These are phyloP conservation scores for Siphlonurus alternatus DNA, from an alignment of 2,888 invertebrate genomes.

Conservation along the genomic window DNA sequence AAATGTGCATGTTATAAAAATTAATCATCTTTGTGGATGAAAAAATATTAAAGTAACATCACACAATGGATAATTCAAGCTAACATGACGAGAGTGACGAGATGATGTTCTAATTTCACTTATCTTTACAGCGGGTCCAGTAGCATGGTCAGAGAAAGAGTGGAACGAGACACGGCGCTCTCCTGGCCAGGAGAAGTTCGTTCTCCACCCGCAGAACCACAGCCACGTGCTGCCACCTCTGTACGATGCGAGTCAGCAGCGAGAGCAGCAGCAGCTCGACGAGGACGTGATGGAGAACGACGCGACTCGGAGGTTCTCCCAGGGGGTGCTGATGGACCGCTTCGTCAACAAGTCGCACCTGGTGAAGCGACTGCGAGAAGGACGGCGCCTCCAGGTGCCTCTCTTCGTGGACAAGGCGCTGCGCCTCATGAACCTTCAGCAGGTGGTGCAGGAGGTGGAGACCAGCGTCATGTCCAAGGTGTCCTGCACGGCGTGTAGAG, in stretches of 20 bases:
- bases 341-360: neutral
- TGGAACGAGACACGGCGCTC: neutral
- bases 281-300: neutral
- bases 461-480: constrained; percentile 84
- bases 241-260: constrained; percentile 20
- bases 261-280: constrained; percentile 11
- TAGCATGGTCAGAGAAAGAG: neutral
- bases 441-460: constrained; percentile 73
- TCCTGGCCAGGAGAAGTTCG: constrained; percentile 22
- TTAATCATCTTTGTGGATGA: too few species aligned
- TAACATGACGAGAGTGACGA: too few species aligned
- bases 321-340: neutral
- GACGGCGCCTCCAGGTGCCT: constrained; percentile 37
- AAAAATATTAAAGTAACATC: too few species aligned
- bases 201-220: constrained; percentile 31
- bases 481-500: constrained; percentile 80
- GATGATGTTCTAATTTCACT: too few species aligned
- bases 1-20: too few species aligned
- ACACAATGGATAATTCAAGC: too few species aligned
- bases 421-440: constrained; percentile 64
- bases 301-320: neutral
- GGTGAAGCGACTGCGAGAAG: constrained; percentile 12
- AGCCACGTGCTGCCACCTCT: constrained; percentile 32
- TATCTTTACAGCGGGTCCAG: neutral
- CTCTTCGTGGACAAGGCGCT: constrained; percentile 69